These are phyloP conservation scores for Chloropsis hardwickii DNA, from an alignment of 2,113 vertebrate genomes.

Conservation along the genomic window DNA sequence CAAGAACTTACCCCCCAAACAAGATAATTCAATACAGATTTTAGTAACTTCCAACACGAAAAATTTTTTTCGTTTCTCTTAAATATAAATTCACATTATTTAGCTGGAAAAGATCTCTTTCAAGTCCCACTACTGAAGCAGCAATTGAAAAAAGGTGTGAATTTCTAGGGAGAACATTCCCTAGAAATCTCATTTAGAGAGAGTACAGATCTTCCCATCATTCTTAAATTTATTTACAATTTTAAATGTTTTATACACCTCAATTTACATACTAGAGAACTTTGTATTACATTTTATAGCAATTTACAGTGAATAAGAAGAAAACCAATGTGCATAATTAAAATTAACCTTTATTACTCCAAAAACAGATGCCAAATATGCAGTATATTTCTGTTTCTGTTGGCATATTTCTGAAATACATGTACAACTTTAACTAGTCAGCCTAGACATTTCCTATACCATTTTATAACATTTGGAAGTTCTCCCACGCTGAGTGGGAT, in stretches of 20 bases:
- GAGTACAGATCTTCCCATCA: neutral
- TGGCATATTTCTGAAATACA: slow-evolving; percentile 41
- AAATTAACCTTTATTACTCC: slow-evolving; percentile 64
- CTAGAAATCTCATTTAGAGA: neutral
- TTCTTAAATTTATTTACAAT: slow-evolving; percentile 66
- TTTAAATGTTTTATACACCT: slow-evolving; percentile 57
- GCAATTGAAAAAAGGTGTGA: neutral
- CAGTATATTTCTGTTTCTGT: slow-evolving; percentile 15
- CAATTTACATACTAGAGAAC: slow-evolving; percentile 51
- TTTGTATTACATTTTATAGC: slow-evolving; percentile 12
- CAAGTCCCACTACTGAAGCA: neutral
- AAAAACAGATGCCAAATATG: slow-evolving; percentile 41
- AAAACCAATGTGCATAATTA: slow-evolving; percentile 42
- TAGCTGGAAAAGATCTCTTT: neutral
- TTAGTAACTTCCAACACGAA: neutral
- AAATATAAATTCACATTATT: neutral
- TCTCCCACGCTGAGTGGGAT: neutral
- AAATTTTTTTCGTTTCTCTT: neutral
- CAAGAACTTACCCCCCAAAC: neutral
- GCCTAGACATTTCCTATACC: slow-evolving; percentile 18
- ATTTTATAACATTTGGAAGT: slow-evolving; percentile 1
- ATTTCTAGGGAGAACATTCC: neutral
- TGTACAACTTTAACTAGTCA: slow-evolving; percentile 30
- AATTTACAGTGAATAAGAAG: slow-evolving; percentile 33
- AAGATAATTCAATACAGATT: neutral